phyloP scores from a whole-genome alignment of 2,888 invertebrate genomes.

The Furcula furcula region DNA sequence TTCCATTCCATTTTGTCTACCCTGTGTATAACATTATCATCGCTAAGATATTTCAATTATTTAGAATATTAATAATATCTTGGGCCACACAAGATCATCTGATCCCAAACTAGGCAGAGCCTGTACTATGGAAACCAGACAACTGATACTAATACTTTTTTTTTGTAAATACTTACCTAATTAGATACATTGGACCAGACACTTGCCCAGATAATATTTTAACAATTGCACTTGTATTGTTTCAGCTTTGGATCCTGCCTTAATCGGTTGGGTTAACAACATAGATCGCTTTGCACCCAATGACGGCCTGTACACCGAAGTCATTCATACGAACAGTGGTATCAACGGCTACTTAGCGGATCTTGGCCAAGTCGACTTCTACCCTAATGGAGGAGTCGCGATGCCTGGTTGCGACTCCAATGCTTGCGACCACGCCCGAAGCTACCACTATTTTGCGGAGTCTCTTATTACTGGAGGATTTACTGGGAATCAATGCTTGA shows the following conservation, averaged over 20 bases:
- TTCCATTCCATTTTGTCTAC: too few species aligned
- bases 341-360: constrained; percentile 50
- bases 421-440: constrained; percentile 51
- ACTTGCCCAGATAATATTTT: too few species aligned
- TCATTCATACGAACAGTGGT: constrained; percentile 59
- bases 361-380: constrained; percentile 57
- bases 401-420: constrained; percentile 60
- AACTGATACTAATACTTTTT: too few species aligned
- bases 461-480: constrained; percentile 50
- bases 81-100: too few species aligned
- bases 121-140: too few species aligned
- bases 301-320: constrained; percentile 60
- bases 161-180: too few species aligned
- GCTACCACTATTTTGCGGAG: constrained; percentile 56
- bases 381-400: constrained; percentile 57
- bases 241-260: constrained; percentile 55
- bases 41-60: too few species aligned
- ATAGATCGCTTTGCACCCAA: constrained; percentile 43
- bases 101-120: too few species aligned
- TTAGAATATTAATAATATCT: too few species aligned
- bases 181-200: too few species aligned
- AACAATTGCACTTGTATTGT: too few species aligned
- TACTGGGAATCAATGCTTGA: constrained; percentile 51
- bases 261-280: constrained; percentile 57
- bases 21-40: too few species aligned